Evolutionary conservation across 1,140 invertebrate species (phyloP).

Genomic region (Euborellia annulipes): DNA sequence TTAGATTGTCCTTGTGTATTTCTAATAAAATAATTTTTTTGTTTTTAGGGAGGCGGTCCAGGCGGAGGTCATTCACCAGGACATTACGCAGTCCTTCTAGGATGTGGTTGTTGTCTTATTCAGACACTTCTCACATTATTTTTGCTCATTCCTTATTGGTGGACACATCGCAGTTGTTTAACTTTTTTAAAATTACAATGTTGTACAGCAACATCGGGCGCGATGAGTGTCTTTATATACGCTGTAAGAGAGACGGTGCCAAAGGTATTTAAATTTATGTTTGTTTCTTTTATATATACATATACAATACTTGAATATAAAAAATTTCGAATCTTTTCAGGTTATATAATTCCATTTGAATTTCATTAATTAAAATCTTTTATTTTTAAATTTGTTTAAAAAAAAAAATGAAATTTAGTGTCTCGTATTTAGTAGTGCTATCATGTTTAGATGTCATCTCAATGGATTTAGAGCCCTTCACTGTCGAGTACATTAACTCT

Average conservation of each 20-base stretch:
- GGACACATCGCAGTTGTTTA: constrained; percentile 39
- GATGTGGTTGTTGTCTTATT: constrained; percentile 39
- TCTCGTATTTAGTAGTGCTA: no score
- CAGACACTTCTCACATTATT: constrained; percentile 37
- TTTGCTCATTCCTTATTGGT: constrained; percentile 38
- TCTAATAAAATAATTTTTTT: no score
- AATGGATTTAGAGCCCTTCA: no score
- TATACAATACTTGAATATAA: no score
- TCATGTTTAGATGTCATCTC: no score
- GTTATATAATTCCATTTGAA: no score
- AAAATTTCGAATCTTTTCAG: no score
- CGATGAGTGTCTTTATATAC: constrained; percentile 45
- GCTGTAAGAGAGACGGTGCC: constrained; percentile 35
- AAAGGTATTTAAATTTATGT: constrained; percentile 28
- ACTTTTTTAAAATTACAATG: constrained; percentile 51
- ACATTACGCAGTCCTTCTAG: constrained; percentile 36
- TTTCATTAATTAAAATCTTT: no score
- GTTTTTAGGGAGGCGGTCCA: not conserved
- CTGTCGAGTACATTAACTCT: no score
- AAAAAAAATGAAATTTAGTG: no score
- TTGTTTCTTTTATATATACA: not conserved
- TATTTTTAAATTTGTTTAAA: no score
- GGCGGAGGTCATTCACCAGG: not conserved
- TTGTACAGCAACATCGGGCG: constrained; percentile 36
- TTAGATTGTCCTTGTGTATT: constrained; percentile 5